Evolutionary conservation across 1,140 invertebrate species (phyloP).

Genomic region (Drosophila grimshawi): DNA sequence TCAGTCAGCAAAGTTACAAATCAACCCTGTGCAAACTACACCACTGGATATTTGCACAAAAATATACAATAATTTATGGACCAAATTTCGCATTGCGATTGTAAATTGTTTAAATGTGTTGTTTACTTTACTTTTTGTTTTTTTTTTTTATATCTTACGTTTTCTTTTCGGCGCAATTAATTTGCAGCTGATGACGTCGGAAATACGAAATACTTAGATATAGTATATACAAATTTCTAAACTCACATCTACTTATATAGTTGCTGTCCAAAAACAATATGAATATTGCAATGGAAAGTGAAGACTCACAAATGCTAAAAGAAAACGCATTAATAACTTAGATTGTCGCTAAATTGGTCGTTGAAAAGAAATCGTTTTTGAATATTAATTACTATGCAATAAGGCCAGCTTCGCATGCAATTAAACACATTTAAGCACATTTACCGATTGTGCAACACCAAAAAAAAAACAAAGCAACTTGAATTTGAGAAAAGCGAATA

Average conservation of each 20-base stretch:
- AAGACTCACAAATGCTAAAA: conserved; percentile 26
- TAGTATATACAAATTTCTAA: conserved; percentile 28
- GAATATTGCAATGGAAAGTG: conserved; percentile 43
- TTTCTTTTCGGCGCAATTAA: conserved; percentile 59
- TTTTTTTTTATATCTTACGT: conserved; percentile 18
- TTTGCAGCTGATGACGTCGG: conserved; percentile 71
- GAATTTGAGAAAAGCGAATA: conserved; percentile 16
- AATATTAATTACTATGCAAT: background rate
- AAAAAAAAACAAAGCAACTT: background rate
- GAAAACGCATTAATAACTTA: conserved; percentile 17
- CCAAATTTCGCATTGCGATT: conserved; percentile 43
- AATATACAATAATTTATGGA: conserved; percentile 47
- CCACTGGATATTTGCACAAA: conserved; percentile 33
- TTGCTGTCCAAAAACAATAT: conserved; percentile 36
- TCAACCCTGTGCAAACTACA: too few species aligned
- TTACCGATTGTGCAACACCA: conserved; percentile 37
- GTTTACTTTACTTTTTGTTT: conserved; percentile 43
- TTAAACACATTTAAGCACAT: conserved; percentile 16
- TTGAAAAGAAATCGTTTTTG: conserved; percentile 1
- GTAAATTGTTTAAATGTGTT: conserved; percentile 50
- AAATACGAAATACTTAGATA: conserved; percentile 62
- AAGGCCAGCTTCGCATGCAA: conserved; percentile 27
- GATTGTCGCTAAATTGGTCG: conserved; percentile 28
- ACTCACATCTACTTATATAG: conserved; percentile 40
- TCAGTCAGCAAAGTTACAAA: too few species aligned